phyloP scores from a whole-genome alignment of 2,888 invertebrate species.

The Sesia bembeciformis region DNA sequence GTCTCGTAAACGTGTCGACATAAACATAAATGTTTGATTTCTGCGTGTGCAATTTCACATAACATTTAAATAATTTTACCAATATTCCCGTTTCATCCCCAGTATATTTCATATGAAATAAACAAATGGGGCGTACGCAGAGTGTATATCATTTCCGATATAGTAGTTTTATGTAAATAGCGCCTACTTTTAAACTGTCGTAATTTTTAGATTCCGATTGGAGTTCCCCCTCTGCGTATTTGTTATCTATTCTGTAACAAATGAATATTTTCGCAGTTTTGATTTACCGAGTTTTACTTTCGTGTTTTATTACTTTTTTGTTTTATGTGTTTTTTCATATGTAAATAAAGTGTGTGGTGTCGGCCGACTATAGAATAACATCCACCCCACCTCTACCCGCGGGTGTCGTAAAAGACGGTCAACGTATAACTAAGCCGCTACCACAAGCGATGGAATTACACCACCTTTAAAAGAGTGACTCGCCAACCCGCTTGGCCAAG shows the following conservation, averaged over 20 bases:
- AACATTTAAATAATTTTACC: background rate
- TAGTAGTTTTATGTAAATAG: slow-evolving; percentile 71
- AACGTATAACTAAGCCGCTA: too few species aligned
- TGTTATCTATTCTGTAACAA: slow-evolving; percentile 62
- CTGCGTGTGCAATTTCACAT: background rate
- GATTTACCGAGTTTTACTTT: slow-evolving; percentile 36
- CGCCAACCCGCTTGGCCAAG: too few species aligned
- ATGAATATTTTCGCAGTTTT: slow-evolving; percentile 59
- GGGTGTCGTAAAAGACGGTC: too few species aligned
- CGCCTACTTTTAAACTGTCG: slow-evolving; percentile 72
- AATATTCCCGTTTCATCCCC: background rate
- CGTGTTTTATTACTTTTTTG: background rate
- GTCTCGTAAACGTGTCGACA: background rate
- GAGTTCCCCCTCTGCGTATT: slow-evolving; percentile 58
- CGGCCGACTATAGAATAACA: too few species aligned
- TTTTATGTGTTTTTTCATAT: too few species aligned
- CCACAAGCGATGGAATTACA: too few species aligned
- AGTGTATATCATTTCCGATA: slow-evolving; percentile 61
- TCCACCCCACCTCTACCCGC: too few species aligned
- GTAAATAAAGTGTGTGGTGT: too few species aligned
- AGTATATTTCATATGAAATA: slow-evolving; percentile 5
- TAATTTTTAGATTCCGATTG: slow-evolving; percentile 72
- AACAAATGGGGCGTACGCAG: slow-evolving; percentile 43
- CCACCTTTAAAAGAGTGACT: too few species aligned
- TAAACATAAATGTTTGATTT: background rate